phyloP scores from a whole-genome alignment of 1,140 invertebrate genomes.

The Xylocopa sonorina region DNA sequence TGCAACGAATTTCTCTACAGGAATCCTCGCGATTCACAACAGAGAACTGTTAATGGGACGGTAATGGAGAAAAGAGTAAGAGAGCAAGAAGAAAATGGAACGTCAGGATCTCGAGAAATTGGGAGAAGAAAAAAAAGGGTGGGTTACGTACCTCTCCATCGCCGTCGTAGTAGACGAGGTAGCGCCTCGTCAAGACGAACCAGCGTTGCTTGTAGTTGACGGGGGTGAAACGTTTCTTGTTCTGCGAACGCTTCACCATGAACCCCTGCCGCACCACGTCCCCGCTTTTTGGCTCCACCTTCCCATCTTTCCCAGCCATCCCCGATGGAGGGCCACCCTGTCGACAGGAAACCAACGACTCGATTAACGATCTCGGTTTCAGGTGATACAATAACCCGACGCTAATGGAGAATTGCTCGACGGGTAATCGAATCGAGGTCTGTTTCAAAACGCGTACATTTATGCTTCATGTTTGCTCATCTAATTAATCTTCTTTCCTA shows the following conservation, averaged over 20 bases:
- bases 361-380: background rate
- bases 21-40: background rate
- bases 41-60: background rate
- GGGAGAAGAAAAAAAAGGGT: background rate
- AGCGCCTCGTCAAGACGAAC: constrained; percentile 89
- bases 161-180: constrained; percentile 91
- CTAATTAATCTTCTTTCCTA: too few species aligned
- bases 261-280: constrained; percentile 84
- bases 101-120: background rate
- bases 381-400: background rate
- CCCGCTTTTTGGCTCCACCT: constrained; percentile 73
- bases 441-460: too few species aligned
- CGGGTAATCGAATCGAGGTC: background rate
- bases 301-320: constrained; percentile 78
- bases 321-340: constrained; percentile 66
- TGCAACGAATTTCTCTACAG: background rate
- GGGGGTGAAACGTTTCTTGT: constrained; percentile 92
- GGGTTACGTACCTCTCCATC: constrained; percentile 84
- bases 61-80: background rate
- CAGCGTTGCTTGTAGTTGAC: constrained; percentile 93
- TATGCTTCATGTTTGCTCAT: too few species aligned
- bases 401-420: too few species aligned
- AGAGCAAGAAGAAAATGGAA: background rate
- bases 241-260: constrained; percentile 93
- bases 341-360: constrained; percentile 13